A percentile compares a stretch with the other conserved stretches of the same genome.
Conservation (phyloP, 2,797 vertebrate species). For the Ficedula albicollis region DNA sequence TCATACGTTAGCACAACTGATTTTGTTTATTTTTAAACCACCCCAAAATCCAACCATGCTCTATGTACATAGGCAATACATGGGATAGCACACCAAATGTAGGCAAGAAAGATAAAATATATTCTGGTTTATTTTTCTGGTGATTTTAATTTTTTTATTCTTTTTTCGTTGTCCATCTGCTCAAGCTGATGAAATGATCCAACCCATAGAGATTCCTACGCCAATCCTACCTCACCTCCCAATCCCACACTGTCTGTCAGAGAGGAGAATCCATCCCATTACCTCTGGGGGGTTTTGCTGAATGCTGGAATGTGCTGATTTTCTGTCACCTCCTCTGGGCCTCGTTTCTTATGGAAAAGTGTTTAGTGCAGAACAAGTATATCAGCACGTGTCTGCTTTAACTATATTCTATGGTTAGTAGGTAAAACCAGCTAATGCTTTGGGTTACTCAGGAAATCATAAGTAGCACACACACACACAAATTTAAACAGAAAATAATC, state of each 20-base stretch:
- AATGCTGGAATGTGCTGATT: neutral
- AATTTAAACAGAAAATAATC: slow-evolving; percentile 9
- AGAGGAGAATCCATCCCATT: neutral
- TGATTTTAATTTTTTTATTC: neutral
- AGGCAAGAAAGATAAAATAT: neutral
- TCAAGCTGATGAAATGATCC: neutral
- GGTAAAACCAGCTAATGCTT: slow-evolving; percentile 21
- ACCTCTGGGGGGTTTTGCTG: neutral
- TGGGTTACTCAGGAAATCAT: slow-evolving; percentile 20
- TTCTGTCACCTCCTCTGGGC: neutral
- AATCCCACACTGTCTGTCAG: neutral
- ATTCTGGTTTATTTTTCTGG: neutral
- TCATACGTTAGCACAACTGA: neutral
- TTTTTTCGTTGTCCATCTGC: neutral
- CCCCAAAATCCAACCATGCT: slow-evolving; percentile 25
- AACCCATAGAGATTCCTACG: neutral
- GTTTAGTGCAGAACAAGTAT: neutral
- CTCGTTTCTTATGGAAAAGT: neutral
- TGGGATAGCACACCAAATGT: neutral
- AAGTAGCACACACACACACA: slow-evolving; percentile 21
- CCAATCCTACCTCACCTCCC: neutral
- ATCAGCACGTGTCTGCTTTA: neutral
- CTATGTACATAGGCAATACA: slow-evolving; percentile 45
- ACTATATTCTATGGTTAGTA: slow-evolving; percentile 39
- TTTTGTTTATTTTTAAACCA: slow-evolving; percentile 57